Evolutionary conservation across 2,797 vertebrate genomes (phyloP).

Genomic region (Peromyscus nudipes): DNA sequence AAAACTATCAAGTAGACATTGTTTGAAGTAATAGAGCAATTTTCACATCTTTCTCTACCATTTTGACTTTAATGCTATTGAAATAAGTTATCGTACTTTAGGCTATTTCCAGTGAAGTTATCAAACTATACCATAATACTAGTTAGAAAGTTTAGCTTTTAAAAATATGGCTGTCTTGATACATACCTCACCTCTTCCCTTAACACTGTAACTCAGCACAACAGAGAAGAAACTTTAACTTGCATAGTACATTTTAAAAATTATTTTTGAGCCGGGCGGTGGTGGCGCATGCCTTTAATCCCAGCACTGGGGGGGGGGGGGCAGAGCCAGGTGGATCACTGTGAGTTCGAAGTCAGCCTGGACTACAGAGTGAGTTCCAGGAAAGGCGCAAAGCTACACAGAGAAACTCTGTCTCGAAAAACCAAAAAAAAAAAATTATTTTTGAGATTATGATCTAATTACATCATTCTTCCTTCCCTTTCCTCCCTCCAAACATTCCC

Average conservation of each 20-base stretch:
- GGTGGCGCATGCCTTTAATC: too few species aligned
- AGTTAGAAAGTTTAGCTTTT: not conserved
- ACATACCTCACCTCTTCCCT: not conserved
- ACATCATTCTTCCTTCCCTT: not conserved
- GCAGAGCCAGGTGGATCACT: too few species aligned
- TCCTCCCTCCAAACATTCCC: not conserved
- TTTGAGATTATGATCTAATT: not conserved
- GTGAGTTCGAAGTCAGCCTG: too few species aligned
- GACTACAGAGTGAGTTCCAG: too few species aligned
- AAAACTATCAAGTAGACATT: slow-evolving; percentile 39
- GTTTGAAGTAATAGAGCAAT: slow-evolving; percentile 50
- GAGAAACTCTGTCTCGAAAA: too few species aligned
- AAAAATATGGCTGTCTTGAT: not conserved
- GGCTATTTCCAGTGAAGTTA: slow-evolving; percentile 5
- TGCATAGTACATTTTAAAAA: not conserved
- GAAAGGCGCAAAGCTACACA: too few species aligned
- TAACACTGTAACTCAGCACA: not conserved
- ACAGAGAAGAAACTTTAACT: slow-evolving; percentile 3
- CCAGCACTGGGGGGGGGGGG: too few species aligned
- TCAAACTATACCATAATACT: slow-evolving; percentile 5
- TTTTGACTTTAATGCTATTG: slow-evolving; percentile 63
- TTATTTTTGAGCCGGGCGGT: not conserved
- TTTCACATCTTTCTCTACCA: slow-evolving; percentile 13
- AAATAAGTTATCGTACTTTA: slow-evolving; percentile 55
- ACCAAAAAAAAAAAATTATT: not conserved